phyloP scores from a whole-genome alignment of 2,797 vertebrate species.

The Eospalax fontanierii region DNA sequence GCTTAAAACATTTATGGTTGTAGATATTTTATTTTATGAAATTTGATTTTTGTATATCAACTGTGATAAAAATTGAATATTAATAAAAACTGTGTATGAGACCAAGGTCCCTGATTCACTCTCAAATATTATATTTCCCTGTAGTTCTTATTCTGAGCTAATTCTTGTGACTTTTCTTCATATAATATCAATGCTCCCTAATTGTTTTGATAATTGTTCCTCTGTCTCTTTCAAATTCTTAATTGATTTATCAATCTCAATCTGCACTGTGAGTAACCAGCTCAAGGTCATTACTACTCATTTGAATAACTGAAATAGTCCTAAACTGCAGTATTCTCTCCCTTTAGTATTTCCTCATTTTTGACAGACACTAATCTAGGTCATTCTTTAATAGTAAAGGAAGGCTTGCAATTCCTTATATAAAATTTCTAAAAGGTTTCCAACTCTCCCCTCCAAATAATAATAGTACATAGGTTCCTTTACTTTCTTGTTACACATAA shows the following conservation, averaged over 20 bases:
- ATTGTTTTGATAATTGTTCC: not conserved
- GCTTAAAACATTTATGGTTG: not conserved
- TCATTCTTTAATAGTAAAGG: not conserved
- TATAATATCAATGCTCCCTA: not conserved
- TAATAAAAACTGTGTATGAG: not conserved
- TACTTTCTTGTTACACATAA: not conserved
- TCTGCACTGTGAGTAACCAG: not conserved
- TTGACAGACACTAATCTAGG: not conserved
- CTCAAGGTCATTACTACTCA: not conserved
- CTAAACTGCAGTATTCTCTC: not conserved
- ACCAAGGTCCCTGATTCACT: not conserved
- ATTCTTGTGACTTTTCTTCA: not conserved
- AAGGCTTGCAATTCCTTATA: not conserved
- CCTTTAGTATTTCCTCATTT: not conserved
- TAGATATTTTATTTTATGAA: not conserved
- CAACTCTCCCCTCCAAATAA: not conserved
- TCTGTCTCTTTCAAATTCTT: not conserved
- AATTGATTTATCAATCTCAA: not conserved
- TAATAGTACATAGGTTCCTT: not conserved
- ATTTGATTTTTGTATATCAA: not conserved
- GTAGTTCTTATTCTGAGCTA: not conserved
- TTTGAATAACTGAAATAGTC: not conserved
- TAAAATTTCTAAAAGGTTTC: not conserved
- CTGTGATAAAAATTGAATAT: not conserved
- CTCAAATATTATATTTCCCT: not conserved